phyloP scores from a whole-genome alignment of 2,888 invertebrate species.

The Acanthosoma haemorrhoidale region DNA sequence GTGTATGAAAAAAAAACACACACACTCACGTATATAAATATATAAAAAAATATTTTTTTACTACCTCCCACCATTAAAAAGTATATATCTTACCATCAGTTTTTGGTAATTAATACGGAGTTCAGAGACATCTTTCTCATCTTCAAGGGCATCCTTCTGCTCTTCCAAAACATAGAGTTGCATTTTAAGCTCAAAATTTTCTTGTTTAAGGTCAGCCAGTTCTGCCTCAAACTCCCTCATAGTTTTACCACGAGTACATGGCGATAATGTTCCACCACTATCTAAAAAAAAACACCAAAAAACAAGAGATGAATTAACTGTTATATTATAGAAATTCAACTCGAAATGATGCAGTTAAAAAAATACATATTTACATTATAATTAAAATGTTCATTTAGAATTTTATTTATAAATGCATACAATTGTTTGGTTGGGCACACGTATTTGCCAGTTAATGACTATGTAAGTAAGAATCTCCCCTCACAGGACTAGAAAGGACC shows the following conservation, averaged over 20 bases:
- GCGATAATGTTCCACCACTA: slow-evolving; percentile 30
- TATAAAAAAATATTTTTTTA: not conserved
- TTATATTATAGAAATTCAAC: too few species aligned
- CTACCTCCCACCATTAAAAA: not conserved
- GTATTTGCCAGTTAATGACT: too few species aligned
- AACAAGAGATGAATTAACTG: too few species aligned
- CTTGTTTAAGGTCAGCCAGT: slow-evolving; percentile 72
- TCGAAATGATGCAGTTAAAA: too few species aligned
- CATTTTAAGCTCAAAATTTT: slow-evolving; percentile 87
- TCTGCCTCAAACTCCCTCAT: slow-evolving; percentile 90
- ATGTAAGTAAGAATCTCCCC: too few species aligned
- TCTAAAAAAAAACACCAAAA: not conserved
- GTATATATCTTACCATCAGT: slow-evolving; percentile 7
- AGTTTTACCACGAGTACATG: slow-evolving; percentile 59
- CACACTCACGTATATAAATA: not conserved
- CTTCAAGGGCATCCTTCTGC: slow-evolving; percentile 46
- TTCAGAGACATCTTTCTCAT: slow-evolving; percentile 19
- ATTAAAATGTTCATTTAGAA: too few species aligned
- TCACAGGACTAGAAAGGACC: too few species aligned
- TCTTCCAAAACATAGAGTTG: slow-evolving; percentile 88
- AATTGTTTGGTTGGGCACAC: too few species aligned
- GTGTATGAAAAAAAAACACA: not conserved
- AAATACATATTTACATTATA: too few species aligned
- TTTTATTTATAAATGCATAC: too few species aligned
- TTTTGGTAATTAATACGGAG: slow-evolving; percentile 8